phyloP scores from a whole-genome alignment of 2,797 vertebrate species.

The Malacoctenus gilli region DNA sequence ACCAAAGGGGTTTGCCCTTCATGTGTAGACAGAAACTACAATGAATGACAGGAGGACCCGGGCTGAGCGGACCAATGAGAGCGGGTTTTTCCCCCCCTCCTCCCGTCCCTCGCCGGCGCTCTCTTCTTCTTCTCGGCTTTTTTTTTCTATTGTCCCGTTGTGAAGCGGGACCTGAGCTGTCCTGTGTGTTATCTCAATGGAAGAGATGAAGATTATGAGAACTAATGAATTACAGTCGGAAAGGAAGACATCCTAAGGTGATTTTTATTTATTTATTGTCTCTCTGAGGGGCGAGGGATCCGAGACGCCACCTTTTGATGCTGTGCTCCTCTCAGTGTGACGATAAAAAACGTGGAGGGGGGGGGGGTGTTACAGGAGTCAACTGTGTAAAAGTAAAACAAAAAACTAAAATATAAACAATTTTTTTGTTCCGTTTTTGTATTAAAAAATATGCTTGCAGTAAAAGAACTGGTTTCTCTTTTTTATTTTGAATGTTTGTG shows the following conservation, averaged over 20 bases:
- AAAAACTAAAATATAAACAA: constrained; percentile 82
- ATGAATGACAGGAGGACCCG: constrained; percentile 59
- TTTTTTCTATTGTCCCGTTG: constrained; percentile 62
- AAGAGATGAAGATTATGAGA: constrained; percentile 74
- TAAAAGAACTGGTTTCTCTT: constrained; percentile 57
- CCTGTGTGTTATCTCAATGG: constrained; percentile 63
- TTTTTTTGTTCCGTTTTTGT: constrained; percentile 86
- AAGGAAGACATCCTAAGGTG: constrained; percentile 72
- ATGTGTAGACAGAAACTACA: constrained; percentile 67
- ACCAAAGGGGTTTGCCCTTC: constrained; percentile 79
- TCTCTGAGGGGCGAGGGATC: constrained; percentile 51
- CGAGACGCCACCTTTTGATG: constrained; percentile 69
- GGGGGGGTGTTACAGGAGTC: constrained; percentile 53
- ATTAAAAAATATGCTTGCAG: constrained; percentile 88
- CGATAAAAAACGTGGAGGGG: constrained; percentile 34
- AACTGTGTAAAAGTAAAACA: constrained; percentile 79
- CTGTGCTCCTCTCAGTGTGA: constrained; percentile 76
- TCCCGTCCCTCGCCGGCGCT: constrained; percentile 50
- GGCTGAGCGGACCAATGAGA: constrained; percentile 51
- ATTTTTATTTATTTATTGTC: constrained; percentile 89
- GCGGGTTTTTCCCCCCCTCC: constrained; percentile 41
- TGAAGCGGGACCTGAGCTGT: constrained; percentile 49
- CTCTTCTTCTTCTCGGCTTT: constrained; percentile 65
- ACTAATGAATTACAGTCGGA: constrained; percentile 64
- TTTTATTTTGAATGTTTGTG: neutral